phyloP scores from a whole-genome alignment of 2,113 vertebrate genomes.

The human region DNA sequence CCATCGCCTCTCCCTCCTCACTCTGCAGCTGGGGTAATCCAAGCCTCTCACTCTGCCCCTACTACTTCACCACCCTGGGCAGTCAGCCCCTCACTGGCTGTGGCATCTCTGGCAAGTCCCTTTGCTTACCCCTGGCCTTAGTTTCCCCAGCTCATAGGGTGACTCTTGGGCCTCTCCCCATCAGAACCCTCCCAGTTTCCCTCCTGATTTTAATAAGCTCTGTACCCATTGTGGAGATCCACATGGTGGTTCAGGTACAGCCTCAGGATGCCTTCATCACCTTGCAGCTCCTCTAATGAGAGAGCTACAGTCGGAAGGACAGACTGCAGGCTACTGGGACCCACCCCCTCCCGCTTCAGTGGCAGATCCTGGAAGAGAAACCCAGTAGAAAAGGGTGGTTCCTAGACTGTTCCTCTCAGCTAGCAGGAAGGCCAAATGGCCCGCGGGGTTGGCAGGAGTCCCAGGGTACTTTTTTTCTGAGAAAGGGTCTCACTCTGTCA shows the following conservation, averaged over 20 bases:
- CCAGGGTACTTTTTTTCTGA: neutral
- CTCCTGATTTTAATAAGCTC: neutral
- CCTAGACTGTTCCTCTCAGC: neutral
- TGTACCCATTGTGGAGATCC: neutral
- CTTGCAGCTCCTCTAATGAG: neutral
- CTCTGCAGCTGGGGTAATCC: neutral
- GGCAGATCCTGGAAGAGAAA: neutral
- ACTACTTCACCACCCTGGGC: neutral
- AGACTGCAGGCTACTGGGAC: neutral
- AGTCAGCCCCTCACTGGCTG: neutral
- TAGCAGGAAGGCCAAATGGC: accelerated
- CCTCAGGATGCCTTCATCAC: neutral
- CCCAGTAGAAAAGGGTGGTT: neutral
- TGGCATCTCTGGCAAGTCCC: neutral
- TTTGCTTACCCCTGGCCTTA: neutral
- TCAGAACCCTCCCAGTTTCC: neutral
- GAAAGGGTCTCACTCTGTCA: too few species aligned
- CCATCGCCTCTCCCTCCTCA: neutral
- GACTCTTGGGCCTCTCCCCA: neutral
- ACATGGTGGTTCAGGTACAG: neutral
- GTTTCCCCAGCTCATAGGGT: neutral
- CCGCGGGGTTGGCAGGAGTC: neutral
- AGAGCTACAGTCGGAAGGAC: neutral
- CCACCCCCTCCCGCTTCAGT: neutral
- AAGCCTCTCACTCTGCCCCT: neutral